Base-by-base conservation (phyloP, 2,888 invertebrate genomes). In the Spialia ferax region DNA sequence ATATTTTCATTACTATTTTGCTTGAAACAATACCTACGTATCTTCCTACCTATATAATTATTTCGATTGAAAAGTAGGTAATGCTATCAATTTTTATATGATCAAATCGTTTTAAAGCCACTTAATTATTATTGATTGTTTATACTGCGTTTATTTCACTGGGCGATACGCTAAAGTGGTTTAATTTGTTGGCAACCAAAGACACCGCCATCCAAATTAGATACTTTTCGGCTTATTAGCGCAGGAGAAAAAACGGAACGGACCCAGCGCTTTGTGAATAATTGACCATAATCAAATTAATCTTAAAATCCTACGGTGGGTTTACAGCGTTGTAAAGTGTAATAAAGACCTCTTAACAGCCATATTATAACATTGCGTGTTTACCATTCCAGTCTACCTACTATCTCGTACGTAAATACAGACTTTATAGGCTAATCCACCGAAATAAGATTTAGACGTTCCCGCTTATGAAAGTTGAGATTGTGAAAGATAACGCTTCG, bases 211-310 rank as follows among this genome's bases (percentile, higher is more conserved):
- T 75, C 85, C 79, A 91, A 93, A 92, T 93, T 90, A 91, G 91
- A 88, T 89, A 88, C 89, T 89, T 91, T 93, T 90, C 82, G 86
- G 86, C 92, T 93, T 93, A 93, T 93, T 93, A 93, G 88, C 87
- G 88, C 84, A 79, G 80, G 80, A 80, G 80, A 92, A 89, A 89
- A 93, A 91, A 86, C 84, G 74, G 83, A 90, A 87, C 86, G 86
- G 87, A 87, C 71, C 75, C 82, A 88, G 87, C 88, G 86, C 87
- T 89, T 91, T 87, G 89, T 92, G 91, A 91, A 91, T 93, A 93
- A 93, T 93, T 93, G 92, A 91, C 91, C 83, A 91, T 91, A 93
- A 93, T 93, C 92, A 93, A 93, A 93, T 93, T 92, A 93, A 93
- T 92, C 87, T 91, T 89, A 88, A 92, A 91, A 91, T 92, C 88